Base-by-base conservation (phyloP, 2,113 vertebrate species). In the Nyctereutes procyonoides region DNA sequence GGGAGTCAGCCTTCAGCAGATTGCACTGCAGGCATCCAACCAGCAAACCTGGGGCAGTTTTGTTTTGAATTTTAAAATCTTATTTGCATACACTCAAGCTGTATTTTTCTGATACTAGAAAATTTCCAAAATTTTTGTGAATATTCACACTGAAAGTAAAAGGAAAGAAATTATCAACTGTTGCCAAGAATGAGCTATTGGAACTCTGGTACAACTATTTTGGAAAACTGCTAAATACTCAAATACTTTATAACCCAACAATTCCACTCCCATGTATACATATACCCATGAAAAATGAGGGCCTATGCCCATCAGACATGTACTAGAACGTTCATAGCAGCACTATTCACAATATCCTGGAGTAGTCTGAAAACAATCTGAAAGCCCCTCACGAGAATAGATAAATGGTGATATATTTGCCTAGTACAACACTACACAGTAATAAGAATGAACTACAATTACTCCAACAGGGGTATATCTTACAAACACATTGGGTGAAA, bases 221-320 rank as follows among this genome's bases (percentile, higher is more conserved):
- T 71, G 85, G 74, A 97, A 96, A 92, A 83, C 1, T 30, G 51
- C 80, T 53, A 85, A 53, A 84, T 65, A 77, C n/a, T 88, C 55
- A 77, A 89, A 79, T 63, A 32, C 14, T 32, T 87, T 8, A 60
- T 30, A 67, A n/a, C 15, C 26, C 24, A 62, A 71, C 32, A 76
- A 80, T 76, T 63, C 56, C 56, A 80, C 43, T 35, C 13, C 65
- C 86, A 12, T 8, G 38, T 15, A 15, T 9, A 6, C 43, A 43
- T 43, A 82, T 3, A 60, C 10, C n/a, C 14, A 80, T 38, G 38
- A 93, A 74, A 95, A 65, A 77, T 12, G 26, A 80, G 81, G 55
- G 22, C 30, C 30, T 38, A 2, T n/a, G 14, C 24, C n/a, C 74
- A n/a, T 30, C 30, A 58, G n/a, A 69, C 53, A 10, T 9, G 7